Base-by-base conservation (phyloP, 1,140 invertebrate genomes). In the Camponotus vicinus region DNA sequence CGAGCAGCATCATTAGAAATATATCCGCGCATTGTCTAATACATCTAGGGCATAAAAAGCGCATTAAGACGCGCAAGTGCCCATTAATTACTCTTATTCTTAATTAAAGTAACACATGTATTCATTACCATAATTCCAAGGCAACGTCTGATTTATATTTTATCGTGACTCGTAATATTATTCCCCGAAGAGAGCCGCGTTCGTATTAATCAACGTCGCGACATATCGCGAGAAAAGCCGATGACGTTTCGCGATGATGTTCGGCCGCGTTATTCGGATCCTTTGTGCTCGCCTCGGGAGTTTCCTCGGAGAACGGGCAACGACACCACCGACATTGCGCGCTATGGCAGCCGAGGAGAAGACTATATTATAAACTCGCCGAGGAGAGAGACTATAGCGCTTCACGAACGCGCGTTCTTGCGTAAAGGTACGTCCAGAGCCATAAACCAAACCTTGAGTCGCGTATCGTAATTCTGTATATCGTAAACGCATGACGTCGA, bases 361-460 rank as follows among this genome's bases (percentile, higher is more conserved):
- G 79, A 73, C 79, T 82, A 61, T 55, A 82, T 82, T 82, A 82
- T 82, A 82, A 82, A 82, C 69, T 61, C 79, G 13, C 79, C 55
- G 69, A 49, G 61, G 79, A 75, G 79, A 83, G 79, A 83, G 79
- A 83, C 79, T 83, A 75, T 83, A 83, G 79, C 79, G n/a, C 21
- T n/a, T 69, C 45, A 66, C 45, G 77, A 42, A 32, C 45, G 67
- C 64, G 69, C 76, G 57, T 40, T 37, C 18, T 52, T 18, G 49
- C 37, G 40, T 83, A 83, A 83, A 83, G 79, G 69, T 75, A 71
- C 79, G 79, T 83, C 79, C 79, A 83, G 78, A 37, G 27, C 37
- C 40, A 49, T 80, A 80, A 80, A 70, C 18, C 76, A 80, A 80
- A 70, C 18, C 76, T 67, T 52, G 52, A 32, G 4, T 4, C n/a